These are phyloP conservation scores for Drosophila persimilis DNA, from an alignment of 1,140 invertebrate species.

Conservation along the genomic window DNA sequence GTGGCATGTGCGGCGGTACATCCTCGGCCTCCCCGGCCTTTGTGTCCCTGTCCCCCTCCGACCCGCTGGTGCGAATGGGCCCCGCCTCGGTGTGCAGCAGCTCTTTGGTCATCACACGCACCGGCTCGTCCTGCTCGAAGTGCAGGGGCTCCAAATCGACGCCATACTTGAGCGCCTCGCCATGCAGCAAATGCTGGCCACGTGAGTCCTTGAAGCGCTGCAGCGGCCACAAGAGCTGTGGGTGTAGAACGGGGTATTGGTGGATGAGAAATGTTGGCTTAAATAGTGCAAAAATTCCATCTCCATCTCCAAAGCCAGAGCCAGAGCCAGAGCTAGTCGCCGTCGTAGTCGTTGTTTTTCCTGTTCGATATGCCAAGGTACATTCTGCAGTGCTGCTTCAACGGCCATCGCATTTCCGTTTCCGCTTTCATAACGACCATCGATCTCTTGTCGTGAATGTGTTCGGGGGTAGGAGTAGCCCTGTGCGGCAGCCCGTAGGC, in stretches of 20 bases:
- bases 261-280: constrained; percentile 29
- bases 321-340: constrained; percentile 6
- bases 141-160: constrained; percentile 61
- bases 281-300: constrained; percentile 14
- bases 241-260: not conserved
- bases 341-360: constrained; percentile 30
- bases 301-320: constrained; percentile 9
- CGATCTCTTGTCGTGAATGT: constrained; percentile 9
- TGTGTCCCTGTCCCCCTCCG: not conserved
- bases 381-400: constrained; percentile 43
- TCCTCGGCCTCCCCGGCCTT: constrained; percentile 17
- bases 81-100: constrained; percentile 49
- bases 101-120: constrained; percentile 50
- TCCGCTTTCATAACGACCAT: constrained; percentile 51
- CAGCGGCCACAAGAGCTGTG: constrained; percentile 88
- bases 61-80: not conserved
- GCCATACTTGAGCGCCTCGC: constrained; percentile 71
- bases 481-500: too few relatives aligned
- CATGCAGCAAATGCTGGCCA: constrained; percentile 84
- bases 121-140: constrained; percentile 74
- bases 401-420: constrained; percentile 52
- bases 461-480: not conserved
- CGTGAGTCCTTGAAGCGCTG: constrained; percentile 87
- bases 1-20: constrained; percentile 60
- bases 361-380: constrained; percentile 46